Percentiles rank a stretch among this genome's conserved stretches.
These are phyloP conservation scores for Umimayanthus chanpuru DNA, from an alignment of 92 coral and sea anemone genomes.

Conservation along the genomic window DNA sequence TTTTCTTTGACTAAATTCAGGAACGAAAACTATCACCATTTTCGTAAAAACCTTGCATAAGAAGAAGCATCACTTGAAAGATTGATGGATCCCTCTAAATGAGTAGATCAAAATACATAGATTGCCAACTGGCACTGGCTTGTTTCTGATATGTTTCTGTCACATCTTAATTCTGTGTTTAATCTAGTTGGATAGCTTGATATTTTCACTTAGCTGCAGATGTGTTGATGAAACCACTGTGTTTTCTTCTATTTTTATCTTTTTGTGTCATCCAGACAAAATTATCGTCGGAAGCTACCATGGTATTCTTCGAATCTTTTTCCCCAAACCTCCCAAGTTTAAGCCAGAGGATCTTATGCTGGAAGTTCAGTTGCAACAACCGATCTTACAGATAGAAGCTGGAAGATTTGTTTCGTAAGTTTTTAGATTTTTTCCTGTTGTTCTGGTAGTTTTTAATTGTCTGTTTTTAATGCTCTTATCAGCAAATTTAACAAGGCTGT, in stretches of 20 bases:
- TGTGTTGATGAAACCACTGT: background rate
- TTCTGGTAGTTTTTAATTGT: background rate
- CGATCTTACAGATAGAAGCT: slow-evolving; percentile 93
- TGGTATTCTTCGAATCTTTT: slow-evolving; percentile 91
- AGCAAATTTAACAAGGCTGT: too few relatives aligned
- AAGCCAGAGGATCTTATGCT: slow-evolving; percentile 97
- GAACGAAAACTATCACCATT: too few relatives aligned
- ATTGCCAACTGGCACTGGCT: too few relatives aligned
- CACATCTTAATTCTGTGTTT: too few relatives aligned
- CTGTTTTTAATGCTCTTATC: background rate
- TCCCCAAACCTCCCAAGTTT: slow-evolving; percentile 85
- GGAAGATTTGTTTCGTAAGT: slow-evolving; percentile 96
- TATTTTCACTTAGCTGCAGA: slow-evolving; percentile 10
- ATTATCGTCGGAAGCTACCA: slow-evolving; percentile 94
- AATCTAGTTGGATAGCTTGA: too few relatives aligned
- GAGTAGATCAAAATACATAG: too few relatives aligned
- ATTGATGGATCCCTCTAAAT: too few relatives aligned
- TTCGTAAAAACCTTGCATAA: too few relatives aligned
- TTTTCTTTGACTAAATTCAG: too few relatives aligned
- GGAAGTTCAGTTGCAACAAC: slow-evolving; percentile 93
- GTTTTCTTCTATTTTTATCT: background rate
- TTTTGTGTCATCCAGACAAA: slow-evolving; percentile 68
- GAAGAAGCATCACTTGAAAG: too few relatives aligned
- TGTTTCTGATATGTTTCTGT: too few relatives aligned
- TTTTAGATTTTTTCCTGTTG: background rate